A percentile compares a stretch with the other conserved stretches of the same genome.
Conservation (phyloP, 2,113 vertebrate genomes). For the Natator depressus region DNA sequence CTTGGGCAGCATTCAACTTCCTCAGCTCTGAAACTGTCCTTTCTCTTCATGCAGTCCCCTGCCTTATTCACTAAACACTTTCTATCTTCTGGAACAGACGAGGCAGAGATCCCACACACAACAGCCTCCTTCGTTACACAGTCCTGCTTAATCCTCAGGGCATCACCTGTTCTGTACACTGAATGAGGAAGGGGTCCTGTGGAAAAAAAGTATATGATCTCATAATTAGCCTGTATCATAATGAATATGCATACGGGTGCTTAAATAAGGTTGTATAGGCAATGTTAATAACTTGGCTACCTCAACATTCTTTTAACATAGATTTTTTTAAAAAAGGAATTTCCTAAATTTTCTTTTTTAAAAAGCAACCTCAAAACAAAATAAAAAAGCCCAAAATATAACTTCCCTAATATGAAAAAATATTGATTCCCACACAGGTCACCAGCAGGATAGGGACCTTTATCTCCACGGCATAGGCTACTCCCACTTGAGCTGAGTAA, state of each 20-base stretch:
- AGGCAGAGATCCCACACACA: neutral
- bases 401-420: neutral
- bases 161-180: neutral
- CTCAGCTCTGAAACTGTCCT: neutral
- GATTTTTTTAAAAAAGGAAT: conserved; percentile 32
- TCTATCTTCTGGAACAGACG: neutral
- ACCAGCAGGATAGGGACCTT: neutral
- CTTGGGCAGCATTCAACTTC: neutral
- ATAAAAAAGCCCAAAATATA: neutral
- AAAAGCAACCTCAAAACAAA: neutral
- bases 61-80: neutral
- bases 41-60: neutral
- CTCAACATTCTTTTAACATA: conserved; percentile 54
- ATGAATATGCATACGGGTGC: conserved; percentile 20
- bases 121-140: neutral
- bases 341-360: neutral
- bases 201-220: neutral
- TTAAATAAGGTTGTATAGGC: conserved; percentile 10
- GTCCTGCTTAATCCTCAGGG: neutral
- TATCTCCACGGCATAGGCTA: neutral
- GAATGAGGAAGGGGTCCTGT: neutral
- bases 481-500: neutral
- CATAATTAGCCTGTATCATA: neutral
- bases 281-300: conserved; percentile 38
- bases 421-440: neutral